Conservation (phyloP, 1,140 invertebrate genomes). For the Drosophila sproati region DNA sequence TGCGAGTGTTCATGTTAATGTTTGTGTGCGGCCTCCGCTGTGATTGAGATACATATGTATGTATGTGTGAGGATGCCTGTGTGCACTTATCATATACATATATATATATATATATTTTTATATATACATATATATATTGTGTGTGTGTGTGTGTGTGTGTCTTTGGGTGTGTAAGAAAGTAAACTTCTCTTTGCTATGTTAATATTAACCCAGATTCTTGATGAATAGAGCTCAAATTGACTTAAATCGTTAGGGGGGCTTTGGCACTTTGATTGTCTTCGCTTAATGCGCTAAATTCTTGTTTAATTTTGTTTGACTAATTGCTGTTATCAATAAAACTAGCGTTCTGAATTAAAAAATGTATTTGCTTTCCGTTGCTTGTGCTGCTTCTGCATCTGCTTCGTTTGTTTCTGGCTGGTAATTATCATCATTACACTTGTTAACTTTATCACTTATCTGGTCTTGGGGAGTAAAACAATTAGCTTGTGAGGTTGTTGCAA, state of each 20-base stretch:
- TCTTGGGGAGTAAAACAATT: constrained; percentile 46
- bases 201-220: constrained; percentile 28
- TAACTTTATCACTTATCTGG: constrained; percentile 39
- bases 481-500: constrained; percentile 7
- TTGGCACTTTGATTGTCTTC: background rate
- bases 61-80: background rate
- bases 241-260: background rate
- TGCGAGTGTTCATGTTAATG: background rate
- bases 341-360: background rate
- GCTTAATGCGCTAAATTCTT: background rate
- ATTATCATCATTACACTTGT: constrained; percentile 46
- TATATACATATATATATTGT: too few relatives aligned
- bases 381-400: background rate
- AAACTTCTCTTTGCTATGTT: constrained; percentile 19
- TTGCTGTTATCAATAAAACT: background rate
- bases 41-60: constrained; percentile 1
- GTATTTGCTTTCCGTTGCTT: too few relatives aligned
- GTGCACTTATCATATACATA: background rate
- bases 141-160: background rate
- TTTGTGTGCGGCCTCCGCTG: background rate
- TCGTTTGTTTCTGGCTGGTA: constrained; percentile 6
- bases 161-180: constrained; percentile 9
- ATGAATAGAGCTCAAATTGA: background rate
- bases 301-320: background rate
- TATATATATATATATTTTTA: too few relatives aligned